Base-by-base conservation (phyloP, 2,113 vertebrate species). In the Aplodontia rufa region DNA sequence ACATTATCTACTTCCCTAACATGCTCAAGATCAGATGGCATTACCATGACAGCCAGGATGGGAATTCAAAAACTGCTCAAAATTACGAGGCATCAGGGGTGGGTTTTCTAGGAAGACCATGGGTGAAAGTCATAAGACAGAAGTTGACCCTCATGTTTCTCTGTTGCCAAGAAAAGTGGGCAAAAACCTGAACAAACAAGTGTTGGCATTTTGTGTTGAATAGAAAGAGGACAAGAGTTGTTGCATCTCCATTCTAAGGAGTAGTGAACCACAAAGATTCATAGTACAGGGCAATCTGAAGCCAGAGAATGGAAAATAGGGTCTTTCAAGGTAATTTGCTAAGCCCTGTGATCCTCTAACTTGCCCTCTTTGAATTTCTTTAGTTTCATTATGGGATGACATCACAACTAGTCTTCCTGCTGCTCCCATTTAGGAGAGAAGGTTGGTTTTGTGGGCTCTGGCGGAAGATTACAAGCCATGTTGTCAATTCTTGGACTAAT, bases 81-180 rank as follows among this genome's bases (percentile, higher is more conserved):
- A 87, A 78, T 60, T 47, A 64, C 20, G 90, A 94, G 71, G 45
- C 78, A 53, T 51, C 35, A 24, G 51, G 49, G 55, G 24, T 85
- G 40, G 42, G 24, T 71, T 55, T 96, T 78, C 66, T 64, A 72
- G 96, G 93, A 96, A 95, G 94, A 87, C 58, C 11, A 20, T 69
- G 49, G 80, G 32, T 30, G 60, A 90, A 87, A 84, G 30, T 24
- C 37, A 0, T 84, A 91, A 53, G 74, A 92, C 10, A 68, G 58
- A 90, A 30, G 6, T 3, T 87, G 81, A 58, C 20, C 9, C 28
- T 51, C 47, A 1, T 28, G 17, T 49, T 94, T 89, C 40, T 72
- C 78, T 89, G 78, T 64, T 72, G 55, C 51, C 66, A 84, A 30
- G 30, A 22, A 24, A 40, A 58, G 47, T 40, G 51, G 64, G 68